A percentile compares a stretch with the other conserved stretches of the same genome.
phyloP scores from a whole-genome alignment of 2,113 vertebrate species.

The Pao palembangensis region DNA sequence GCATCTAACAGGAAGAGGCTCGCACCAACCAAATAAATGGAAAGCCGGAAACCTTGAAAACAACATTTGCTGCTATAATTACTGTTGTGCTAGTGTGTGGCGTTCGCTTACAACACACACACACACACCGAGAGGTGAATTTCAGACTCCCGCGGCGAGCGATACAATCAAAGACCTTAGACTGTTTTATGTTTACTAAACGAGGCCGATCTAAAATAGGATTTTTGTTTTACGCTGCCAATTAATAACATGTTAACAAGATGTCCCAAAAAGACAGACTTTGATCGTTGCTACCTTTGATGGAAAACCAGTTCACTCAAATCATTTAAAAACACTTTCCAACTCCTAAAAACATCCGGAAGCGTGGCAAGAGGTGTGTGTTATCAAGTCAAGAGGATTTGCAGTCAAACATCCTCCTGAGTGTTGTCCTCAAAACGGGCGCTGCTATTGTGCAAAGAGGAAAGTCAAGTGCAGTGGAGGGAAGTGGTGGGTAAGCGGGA shows the following conservation, averaged over 20 bases:
- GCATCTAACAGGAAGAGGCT: slow-evolving; percentile 33
- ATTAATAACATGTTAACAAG: slow-evolving; percentile 1
- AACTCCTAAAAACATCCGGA: slow-evolving; percentile 42
- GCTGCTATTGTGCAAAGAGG: slow-evolving; percentile 12
- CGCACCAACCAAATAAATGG: neutral
- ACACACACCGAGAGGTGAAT: slow-evolving; percentile 1
- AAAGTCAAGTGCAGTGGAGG: slow-evolving; percentile 34
- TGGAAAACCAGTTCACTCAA: slow-evolving; percentile 58
- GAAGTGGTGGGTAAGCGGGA: slow-evolving; percentile 32
- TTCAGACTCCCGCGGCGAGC: neutral
- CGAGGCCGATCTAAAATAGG: slow-evolving; percentile 18
- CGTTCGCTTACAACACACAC: neutral
- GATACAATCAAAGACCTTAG: slow-evolving; percentile 19
- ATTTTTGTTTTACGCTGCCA: no score
- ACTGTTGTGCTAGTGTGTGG: neutral
- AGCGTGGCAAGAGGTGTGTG: slow-evolving; percentile 3
- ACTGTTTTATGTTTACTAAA: slow-evolving; percentile 17
- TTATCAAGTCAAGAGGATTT: neutral
- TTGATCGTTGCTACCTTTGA: slow-evolving; percentile 37
- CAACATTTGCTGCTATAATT: slow-evolving; percentile 3
- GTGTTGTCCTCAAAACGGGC: slow-evolving; percentile 11
- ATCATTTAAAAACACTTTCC: slow-evolving; percentile 38
- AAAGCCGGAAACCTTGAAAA: slow-evolving; percentile 16
- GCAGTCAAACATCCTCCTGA: neutral
- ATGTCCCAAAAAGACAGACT: slow-evolving; percentile 37